Conservation (phyloP, 2,888 invertebrate species). For the Yponomeuta sedellus region DNA sequence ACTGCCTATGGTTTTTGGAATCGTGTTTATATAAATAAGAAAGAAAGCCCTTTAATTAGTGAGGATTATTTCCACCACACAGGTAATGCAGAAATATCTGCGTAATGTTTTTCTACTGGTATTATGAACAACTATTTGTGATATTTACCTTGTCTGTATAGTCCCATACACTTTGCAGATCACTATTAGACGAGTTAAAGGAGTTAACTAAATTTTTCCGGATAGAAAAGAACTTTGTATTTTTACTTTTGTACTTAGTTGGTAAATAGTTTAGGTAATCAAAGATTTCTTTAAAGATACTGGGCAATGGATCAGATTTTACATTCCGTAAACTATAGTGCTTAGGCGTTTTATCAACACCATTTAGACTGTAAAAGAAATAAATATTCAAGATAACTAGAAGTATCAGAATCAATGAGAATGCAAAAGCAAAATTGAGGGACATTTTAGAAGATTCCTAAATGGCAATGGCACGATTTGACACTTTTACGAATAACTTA, state of each 20-base stretch:
- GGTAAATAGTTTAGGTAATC: conserved; percentile 60
- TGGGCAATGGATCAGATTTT: conserved; percentile 43
- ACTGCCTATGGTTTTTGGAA: too few species aligned
- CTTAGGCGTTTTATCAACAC: conserved; percentile 37
- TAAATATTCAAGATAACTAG: conserved; percentile 62
- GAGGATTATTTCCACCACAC: too few species aligned
- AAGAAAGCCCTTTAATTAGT: too few species aligned
- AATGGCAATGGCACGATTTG: not conserved
- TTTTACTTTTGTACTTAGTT: conserved; percentile 50
- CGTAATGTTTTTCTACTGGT: not conserved
- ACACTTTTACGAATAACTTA: not conserved
- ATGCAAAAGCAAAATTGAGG: conserved; percentile 64
- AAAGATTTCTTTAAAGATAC: conserved; percentile 52
- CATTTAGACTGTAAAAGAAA: conserved; percentile 60
- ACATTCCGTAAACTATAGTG: conserved; percentile 41
- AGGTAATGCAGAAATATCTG: too few species aligned
- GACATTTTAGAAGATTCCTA: conserved; percentile 39
- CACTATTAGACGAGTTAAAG: conserved; percentile 49
- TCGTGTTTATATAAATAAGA: too few species aligned
- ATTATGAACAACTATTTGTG: too few species aligned
- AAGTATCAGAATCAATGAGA: conserved; percentile 57
- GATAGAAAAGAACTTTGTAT: conserved; percentile 43
- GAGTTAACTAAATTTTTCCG: conserved; percentile 46
- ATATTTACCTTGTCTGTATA: conserved; percentile 52
- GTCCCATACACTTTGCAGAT: conserved; percentile 41